Evolutionary conservation across 2,113 vertebrate species (phyloP).

Genomic region (Embiotoca jacksoni): DNA sequence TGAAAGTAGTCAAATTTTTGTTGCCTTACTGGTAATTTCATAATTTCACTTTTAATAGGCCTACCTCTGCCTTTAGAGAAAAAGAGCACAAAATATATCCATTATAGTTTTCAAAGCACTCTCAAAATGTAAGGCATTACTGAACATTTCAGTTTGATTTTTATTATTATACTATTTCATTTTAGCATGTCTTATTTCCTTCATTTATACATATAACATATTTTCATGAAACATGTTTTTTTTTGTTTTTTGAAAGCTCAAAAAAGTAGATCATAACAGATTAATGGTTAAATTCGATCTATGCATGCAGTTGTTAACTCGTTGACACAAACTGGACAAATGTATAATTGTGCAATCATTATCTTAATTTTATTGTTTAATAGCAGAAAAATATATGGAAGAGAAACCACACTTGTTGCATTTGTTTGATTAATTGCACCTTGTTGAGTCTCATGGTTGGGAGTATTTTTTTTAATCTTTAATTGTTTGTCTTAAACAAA

Average conservation of each 20-base stretch:
- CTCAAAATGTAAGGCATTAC: not conserved
- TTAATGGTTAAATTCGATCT: not conserved
- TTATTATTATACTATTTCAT: constrained; percentile 1
- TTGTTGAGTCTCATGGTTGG: constrained; percentile 5
- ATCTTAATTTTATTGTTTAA: constrained; percentile 35
- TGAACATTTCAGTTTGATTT: constrained; percentile 4
- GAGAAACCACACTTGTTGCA: constrained; percentile 11
- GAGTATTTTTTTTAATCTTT: not conserved
- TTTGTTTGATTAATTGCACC: constrained; percentile 15
- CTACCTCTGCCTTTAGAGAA: not conserved
- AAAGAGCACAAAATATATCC: not conserved
- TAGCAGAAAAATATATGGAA: constrained; percentile 32
- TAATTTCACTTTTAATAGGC: not conserved
- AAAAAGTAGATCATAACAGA: not conserved
- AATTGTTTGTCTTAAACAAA: not conserved
- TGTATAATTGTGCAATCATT: constrained; percentile 51
- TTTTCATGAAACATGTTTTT: not conserved
- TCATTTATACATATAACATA: not conserved
- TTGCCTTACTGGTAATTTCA: not conserved
- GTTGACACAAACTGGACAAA: constrained; percentile 17
- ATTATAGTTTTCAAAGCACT: not conserved
- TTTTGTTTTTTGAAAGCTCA: not conserved
- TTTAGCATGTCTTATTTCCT: not conserved
- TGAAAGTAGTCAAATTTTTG: constrained; percentile 11
- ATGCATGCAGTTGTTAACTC: constrained; percentile 6